Evolutionary conservation across 2,888 invertebrate genomes (phyloP), one percentile per base, ranked within the genome.

Genomic region (Drosophila emarginata): DNA sequence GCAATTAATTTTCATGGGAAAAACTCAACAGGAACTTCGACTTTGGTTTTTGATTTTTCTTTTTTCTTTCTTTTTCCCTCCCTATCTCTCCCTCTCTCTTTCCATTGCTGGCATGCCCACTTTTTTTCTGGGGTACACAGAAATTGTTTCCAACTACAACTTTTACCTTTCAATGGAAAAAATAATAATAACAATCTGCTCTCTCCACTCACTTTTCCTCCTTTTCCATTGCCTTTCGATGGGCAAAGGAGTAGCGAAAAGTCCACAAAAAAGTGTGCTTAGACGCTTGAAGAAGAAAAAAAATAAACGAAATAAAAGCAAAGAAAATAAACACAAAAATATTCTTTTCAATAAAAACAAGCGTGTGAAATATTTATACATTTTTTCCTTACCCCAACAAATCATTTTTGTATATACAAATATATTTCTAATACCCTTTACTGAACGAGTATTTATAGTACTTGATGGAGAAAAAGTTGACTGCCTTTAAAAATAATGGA

Each of bases 1-100:
- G 74, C 82, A 87, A 83, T 83, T 85, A 87, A 87, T 85, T 87
- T 87, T 78, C 82, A 78, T 74, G 72, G 68, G 57, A 72, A 78
- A 78, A 78, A 69, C 76, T 76, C 70, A 67, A 64, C 60, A 64
- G 66, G 77, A 84, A 79, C 79, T 79, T 75, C 50, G 65, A 15
- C 14, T 58, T 26, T 45, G 28, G 18, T 26, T n/a, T 28, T 40
- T 11, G 40, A 11, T 23, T 26, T 15, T 39, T 11, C 32, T 12
- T 40, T 36, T 15, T 28, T 11, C 12, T 40, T 11, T 6, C 26
- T n/a, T n/a, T 23, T 2, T 26, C 26, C 72, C 60, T 59, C 72
- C 11, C 45, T 45, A 9, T 15, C 40, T 45, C 18, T 7, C 15
- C 5, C 40, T 7, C 2, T 12, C 11, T 45, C 18, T 45, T 5